Evolutionary conservation across 2,113 vertebrate species (phyloP).

Genomic region (Carlito syrichta): DNA sequence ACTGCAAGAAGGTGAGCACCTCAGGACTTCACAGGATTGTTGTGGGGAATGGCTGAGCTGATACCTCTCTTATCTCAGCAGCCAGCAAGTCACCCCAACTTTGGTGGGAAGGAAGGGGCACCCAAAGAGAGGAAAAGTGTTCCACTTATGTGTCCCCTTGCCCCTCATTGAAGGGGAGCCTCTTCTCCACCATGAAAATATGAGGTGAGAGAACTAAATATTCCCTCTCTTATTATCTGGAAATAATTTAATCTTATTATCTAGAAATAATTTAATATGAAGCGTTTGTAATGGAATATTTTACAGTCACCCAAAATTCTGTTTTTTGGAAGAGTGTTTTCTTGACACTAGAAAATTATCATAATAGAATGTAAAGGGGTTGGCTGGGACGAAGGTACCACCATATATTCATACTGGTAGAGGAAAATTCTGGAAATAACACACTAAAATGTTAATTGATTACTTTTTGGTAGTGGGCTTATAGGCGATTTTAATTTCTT

Average conservation of each 20-base stretch:
- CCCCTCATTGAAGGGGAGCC: neutral
- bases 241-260: neutral
- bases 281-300: neutral
- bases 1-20: neutral
- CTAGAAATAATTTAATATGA: neutral
- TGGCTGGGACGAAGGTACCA: neutral
- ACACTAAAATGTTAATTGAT: neutral
- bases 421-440: constrained; percentile 18
- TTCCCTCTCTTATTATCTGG: neutral
- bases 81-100: neutral
- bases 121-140: neutral
- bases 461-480: neutral
- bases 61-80: neutral
- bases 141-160: neutral
- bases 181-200: neutral
- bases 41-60: neutral
- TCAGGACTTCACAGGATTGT: neutral
- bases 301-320: neutral
- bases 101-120: neutral
- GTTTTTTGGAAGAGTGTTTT: neutral
- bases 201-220: neutral
- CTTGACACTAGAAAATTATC: neutral
- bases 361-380: neutral
- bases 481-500: constrained; percentile 20
- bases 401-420: neutral